These are phyloP conservation scores for Magallana nippona DNA, from an alignment of 2,888 invertebrate genomes.

Conservation along the genomic window DNA sequence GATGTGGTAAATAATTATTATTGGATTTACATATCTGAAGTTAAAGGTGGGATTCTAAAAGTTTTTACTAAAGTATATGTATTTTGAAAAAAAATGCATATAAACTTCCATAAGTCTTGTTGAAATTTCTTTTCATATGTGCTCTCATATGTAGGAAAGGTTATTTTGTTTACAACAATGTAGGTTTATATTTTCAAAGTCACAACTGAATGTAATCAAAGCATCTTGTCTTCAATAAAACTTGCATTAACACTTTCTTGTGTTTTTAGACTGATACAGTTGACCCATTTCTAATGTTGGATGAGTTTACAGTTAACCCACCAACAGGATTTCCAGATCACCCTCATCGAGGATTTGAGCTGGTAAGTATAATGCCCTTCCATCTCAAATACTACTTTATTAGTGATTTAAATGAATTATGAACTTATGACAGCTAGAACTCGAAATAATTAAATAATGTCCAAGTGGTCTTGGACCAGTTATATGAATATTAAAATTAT, in stretches of 20 bases:
- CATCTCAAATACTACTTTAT: neutral
- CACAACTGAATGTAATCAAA: no score
- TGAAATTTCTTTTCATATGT: neutral
- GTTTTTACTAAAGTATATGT: no score
- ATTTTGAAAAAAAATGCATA: no score
- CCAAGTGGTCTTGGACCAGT: neutral
- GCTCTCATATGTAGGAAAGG: neutral
- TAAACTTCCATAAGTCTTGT: no score
- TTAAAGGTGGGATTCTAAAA: no score
- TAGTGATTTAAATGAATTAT: neutral
- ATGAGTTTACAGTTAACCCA: conserved; percentile 76
- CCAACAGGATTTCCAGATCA: conserved; percentile 80
- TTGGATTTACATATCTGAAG: neutral
- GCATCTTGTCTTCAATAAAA: no score
- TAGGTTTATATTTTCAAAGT: no score
- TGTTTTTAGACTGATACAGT: conserved; percentile 70
- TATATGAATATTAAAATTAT: no score
- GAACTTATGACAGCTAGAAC: neutral
- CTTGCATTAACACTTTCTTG: no score
- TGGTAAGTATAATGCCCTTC: conserved; percentile 65
- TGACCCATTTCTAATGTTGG: conserved; percentile 80
- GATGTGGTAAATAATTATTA: conserved; percentile 57
- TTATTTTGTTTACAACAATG: neutral
- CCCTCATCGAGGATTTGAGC: conserved; percentile 80
- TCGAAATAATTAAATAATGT: neutral